These are phyloP conservation scores for Drosophila melanogaster DNA, from an alignment of 1,140 invertebrate species.

Conservation along the genomic window DNA sequence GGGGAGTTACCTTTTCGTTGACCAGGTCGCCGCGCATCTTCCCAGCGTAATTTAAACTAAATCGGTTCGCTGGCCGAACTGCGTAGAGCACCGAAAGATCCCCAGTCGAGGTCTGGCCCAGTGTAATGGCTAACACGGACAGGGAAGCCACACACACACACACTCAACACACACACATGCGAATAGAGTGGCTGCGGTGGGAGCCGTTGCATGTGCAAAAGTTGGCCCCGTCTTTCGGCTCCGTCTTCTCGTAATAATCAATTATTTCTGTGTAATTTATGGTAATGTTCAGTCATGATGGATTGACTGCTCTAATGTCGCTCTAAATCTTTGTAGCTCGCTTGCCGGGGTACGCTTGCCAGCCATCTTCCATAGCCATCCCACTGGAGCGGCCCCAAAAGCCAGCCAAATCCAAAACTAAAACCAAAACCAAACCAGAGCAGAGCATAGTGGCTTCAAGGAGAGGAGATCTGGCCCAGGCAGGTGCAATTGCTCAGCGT, in stretches of 20 bases:
- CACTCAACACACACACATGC: slow-evolving; percentile 10
- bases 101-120: slow-evolving; percentile 37
- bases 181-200: slow-evolving; percentile 40
- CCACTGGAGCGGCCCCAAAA: slow-evolving; percentile 41
- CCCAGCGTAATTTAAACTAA: slow-evolving; percentile 84
- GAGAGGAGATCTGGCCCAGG: slow-evolving; percentile 50
- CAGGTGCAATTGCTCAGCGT: slow-evolving; percentile 73
- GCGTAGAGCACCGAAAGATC: slow-evolving; percentile 58
- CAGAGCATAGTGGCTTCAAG: slow-evolving; percentile 39
- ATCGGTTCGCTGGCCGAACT: slow-evolving; percentile 74
- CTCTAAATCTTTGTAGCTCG: slow-evolving; percentile 83
- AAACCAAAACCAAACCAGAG: slow-evolving; percentile 32
- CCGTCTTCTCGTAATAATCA: slow-evolving; percentile 84
- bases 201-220: slow-evolving; percentile 64
- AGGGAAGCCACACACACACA: slow-evolving; percentile 9
- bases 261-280: slow-evolving; percentile 85
- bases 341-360: slow-evolving; percentile 55
- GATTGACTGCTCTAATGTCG: slow-evolving; percentile 85
- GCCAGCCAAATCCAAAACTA: slow-evolving; percentile 19
- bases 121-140: slow-evolving; percentile 44
- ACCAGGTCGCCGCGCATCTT: slow-evolving; percentile 70
- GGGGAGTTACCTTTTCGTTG: slow-evolving; percentile 58
- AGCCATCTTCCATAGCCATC: slow-evolving; percentile 24
- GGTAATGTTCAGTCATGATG: slow-evolving; percentile 85
- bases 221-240: slow-evolving; percentile 57